Evolutionary conservation across 2,113 vertebrate genomes (phyloP).

Genomic region (Scomber colias): DNA sequence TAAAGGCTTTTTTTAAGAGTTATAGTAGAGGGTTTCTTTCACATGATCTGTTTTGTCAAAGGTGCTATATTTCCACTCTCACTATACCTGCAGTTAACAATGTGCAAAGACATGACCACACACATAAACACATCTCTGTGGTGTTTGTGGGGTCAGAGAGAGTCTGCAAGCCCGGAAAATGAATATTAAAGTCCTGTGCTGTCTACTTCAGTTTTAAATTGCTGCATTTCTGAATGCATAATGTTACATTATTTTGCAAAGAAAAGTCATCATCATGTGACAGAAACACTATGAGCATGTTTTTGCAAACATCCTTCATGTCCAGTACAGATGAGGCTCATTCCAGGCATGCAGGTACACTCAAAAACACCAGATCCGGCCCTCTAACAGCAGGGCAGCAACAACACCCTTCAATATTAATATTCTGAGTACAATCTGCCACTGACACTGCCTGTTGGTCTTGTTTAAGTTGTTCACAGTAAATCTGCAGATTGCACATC

Average conservation of each 20-base stretch:
- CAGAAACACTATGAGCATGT: not conserved
- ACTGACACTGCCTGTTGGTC: not conserved
- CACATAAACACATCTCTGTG: not conserved
- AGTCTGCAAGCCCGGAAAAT: not conserved
- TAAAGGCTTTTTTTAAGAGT: not conserved
- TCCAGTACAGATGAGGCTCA: too few species aligned
- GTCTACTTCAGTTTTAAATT: not conserved
- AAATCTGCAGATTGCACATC: not conserved
- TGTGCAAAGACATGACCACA: conserved; percentile 5
- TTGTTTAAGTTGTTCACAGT: not conserved
- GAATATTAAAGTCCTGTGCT: not conserved
- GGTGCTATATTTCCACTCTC: conserved; percentile 29
- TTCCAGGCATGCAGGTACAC: too few species aligned
- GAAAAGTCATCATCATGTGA: not conserved
- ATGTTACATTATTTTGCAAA: not conserved
- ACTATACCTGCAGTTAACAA: not conserved
- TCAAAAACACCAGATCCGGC: not conserved
- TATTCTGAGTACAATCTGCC: too few species aligned
- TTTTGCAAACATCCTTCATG: not conserved
- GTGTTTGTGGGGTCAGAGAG: not conserved
- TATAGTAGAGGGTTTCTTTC: not conserved
- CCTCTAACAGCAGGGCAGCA: not conserved
- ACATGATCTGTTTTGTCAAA: not conserved
- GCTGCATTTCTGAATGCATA: not conserved
- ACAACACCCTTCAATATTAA: not conserved